phyloP scores from a whole-genome alignment of 2,113 vertebrate species.

The Protobothrops flavoviridis region DNA sequence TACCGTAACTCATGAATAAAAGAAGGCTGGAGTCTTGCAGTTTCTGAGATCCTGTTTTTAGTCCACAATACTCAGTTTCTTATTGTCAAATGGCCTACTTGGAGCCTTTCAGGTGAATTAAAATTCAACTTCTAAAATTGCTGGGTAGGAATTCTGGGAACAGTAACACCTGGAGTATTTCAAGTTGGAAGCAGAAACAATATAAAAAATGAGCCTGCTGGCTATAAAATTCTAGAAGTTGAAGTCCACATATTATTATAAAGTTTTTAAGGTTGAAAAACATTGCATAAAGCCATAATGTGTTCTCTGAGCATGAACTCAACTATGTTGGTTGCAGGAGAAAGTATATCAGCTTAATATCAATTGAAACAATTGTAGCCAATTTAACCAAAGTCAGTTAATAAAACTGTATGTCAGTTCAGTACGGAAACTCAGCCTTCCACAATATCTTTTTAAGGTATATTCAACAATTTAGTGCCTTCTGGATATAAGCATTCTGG shows the following conservation, averaged over 20 bases:
- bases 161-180: background rate
- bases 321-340: background rate
- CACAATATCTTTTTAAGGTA: background rate
- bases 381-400: background rate
- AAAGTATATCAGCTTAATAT: background rate
- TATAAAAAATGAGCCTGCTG: background rate
- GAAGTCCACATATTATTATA: background rate
- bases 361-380: background rate
- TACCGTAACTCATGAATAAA: background rate
- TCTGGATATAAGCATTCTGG: background rate
- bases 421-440: background rate
- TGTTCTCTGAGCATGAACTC: background rate
- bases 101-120: background rate
- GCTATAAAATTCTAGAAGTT: background rate
- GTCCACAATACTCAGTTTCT: background rate
- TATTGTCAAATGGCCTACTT: background rate
- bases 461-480: background rate
- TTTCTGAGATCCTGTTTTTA: background rate
- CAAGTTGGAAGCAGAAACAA: background rate
- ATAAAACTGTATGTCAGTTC: background rate
- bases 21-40: background rate
- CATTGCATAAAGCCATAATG: background rate
- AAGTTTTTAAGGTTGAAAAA: background rate
- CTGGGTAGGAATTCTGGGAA: background rate
- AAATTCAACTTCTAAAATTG: background rate